Percentiles rank a stretch among this genome's conserved stretches.
These are phyloP conservation scores for Cantharis rufa DNA, from an alignment of 2,888 invertebrate genomes.

Conservation along the genomic window DNA sequence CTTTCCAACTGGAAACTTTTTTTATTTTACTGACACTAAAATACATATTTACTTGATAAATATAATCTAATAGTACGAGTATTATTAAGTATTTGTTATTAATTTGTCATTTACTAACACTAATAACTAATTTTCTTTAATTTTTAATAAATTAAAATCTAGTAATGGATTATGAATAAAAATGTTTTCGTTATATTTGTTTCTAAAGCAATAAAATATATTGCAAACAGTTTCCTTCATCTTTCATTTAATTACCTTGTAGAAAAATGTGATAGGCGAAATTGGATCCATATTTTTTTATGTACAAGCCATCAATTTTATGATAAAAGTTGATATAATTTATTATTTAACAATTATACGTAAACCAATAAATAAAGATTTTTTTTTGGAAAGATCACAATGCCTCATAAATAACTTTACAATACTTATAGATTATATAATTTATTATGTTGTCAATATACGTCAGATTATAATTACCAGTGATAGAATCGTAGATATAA, in stretches of 20 bases:
- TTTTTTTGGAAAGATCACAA: not conserved
- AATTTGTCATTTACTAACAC: too few species aligned
- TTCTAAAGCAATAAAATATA: not conserved
- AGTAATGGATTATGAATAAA: not conserved
- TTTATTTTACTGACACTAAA: too few species aligned
- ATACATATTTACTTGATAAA: too few species aligned
- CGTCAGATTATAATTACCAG: not conserved
- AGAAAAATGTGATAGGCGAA: not conserved
- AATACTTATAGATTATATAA: not conserved
- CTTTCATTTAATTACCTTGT: not conserved
- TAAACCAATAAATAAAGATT: not conserved
- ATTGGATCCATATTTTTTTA: not conserved
- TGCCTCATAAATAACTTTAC: not conserved
- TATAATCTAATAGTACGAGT: too few species aligned
- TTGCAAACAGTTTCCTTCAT: not conserved
- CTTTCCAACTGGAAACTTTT: too few species aligned
- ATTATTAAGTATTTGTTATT: too few species aligned
- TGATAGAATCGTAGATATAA: not conserved
- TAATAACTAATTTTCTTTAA: too few species aligned
- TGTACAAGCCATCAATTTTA: not conserved
- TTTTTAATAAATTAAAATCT: too few species aligned
- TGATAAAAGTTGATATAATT: not conserved
- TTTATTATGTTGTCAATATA: not conserved
- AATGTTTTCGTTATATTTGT: not conserved
- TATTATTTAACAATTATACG: not conserved